Percentiles rank a stretch among this genome's conserved stretches.
phyloP scores from a whole-genome alignment of 2,797 vertebrate genomes.

The Pseudochirops cupreus region DNA sequence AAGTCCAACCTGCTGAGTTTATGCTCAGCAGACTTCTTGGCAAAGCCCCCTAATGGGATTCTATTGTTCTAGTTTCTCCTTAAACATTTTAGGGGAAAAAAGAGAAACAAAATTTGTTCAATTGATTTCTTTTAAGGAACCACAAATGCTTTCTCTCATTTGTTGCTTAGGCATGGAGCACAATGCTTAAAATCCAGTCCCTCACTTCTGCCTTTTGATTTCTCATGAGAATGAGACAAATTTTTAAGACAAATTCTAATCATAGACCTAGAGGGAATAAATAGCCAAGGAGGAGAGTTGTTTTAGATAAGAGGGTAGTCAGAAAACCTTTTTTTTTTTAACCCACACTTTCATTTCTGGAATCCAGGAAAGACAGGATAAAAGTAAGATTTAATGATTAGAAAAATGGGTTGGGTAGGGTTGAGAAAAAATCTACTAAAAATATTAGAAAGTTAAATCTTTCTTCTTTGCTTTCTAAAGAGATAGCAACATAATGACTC shows the following conservation, averaged over 20 bases:
- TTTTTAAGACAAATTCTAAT: conserved; percentile 6
- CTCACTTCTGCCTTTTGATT: conserved; percentile 12
- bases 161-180: neutral
- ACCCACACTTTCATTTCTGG: neutral
- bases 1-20: conserved; percentile 8
- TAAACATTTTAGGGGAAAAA: conserved; percentile 26
- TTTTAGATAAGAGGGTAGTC: neutral
- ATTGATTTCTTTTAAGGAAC: conserved; percentile 22
- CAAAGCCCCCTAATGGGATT: conserved; percentile 1
- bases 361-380: neutral
- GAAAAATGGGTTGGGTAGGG: neutral
- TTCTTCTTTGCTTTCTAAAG: conserved; percentile 12
- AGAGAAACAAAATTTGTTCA: neutral
- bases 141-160: conserved; percentile 19
- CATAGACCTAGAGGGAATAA: neutral
- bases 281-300: neutral
- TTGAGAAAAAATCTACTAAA: neutral
- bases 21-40: conserved; percentile 23
- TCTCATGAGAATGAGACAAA: neutral
- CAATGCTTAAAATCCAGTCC: neutral
- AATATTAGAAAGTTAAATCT: neutral
- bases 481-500: neutral
- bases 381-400: neutral
- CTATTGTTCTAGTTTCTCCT: conserved; percentile 41
- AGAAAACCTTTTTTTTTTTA: neutral